Conservation (phyloP, 2,888 invertebrate genomes). For the Drosophila infuscata region DNA sequence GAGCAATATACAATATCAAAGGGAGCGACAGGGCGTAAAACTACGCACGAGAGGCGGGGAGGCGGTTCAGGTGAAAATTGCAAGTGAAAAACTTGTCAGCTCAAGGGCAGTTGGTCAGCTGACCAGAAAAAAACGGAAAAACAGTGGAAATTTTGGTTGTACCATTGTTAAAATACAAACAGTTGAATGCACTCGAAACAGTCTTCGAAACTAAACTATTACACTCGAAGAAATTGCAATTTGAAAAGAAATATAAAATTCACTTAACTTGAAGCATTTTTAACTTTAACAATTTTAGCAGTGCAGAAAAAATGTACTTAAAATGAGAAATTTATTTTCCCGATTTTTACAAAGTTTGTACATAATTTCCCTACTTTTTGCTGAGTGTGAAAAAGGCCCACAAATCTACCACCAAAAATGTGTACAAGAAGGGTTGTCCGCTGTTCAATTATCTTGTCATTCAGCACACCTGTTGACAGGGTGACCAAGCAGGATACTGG, state of each 20-base stretch:
- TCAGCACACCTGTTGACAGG: conserved; percentile 68
- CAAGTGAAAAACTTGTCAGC: conserved; percentile 35
- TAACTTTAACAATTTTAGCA: not conserved
- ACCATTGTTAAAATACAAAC: conserved; percentile 76
- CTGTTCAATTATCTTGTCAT: conserved; percentile 28
- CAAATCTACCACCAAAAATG: conserved; percentile 9
- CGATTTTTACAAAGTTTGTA: no score
- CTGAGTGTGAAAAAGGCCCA: not conserved
- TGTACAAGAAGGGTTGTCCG: conserved; percentile 43
- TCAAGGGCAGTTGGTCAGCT: conserved; percentile 79
- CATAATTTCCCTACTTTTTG: not conserved
- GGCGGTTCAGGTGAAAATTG: conserved; percentile 43
- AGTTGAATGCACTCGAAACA: conserved; percentile 68
- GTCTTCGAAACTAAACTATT: not conserved
- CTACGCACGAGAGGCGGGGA: conserved; percentile 13
- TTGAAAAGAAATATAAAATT: not conserved
- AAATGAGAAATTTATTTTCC: not conserved
- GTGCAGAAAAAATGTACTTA: not conserved
- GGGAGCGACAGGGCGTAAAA: conserved; percentile 64
- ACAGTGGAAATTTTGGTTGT: conserved; percentile 5
- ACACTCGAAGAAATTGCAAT: not conserved
- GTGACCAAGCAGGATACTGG: conserved; percentile 23
- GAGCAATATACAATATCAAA: conserved; percentile 62
- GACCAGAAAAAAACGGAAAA: conserved; percentile 30
- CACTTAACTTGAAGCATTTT: not conserved